phyloP scores from a whole-genome alignment of 1,140 invertebrate species.

The Zaprionus gabonicus region DNA sequence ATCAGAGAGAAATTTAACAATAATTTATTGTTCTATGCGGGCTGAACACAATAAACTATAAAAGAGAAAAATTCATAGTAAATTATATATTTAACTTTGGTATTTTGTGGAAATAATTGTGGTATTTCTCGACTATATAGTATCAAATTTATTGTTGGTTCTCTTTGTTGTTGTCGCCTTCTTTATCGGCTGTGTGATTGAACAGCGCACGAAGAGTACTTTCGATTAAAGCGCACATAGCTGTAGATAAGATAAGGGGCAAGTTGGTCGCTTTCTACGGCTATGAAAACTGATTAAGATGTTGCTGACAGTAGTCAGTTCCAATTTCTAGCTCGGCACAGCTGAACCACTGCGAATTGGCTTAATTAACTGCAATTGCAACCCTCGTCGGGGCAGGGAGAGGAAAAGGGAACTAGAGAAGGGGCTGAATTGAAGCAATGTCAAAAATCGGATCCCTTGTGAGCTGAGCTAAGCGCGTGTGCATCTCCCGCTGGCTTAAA shows the following conservation, averaged over 20 bases:
- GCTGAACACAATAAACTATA: neutral
- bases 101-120: neutral
- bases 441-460: constrained; percentile 24
- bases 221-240: constrained; percentile 23
- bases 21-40: constrained; percentile 2
- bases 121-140: constrained; percentile 7
- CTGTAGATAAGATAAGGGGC: constrained; percentile 61
- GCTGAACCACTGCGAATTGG: constrained; percentile 57
- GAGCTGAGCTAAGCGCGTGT: constrained; percentile 29
- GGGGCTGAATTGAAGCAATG: neutral
- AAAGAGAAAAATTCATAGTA: neutral
- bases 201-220: constrained; percentile 38
- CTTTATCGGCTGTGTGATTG: constrained; percentile 69
- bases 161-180: constrained; percentile 45
- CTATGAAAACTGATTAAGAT: constrained; percentile 39
- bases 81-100: neutral
- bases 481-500: constrained; percentile 47
- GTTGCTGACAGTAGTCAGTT: constrained; percentile 23
- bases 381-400: constrained; percentile 31
- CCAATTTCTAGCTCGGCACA: neutral
- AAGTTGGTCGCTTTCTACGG: neutral
- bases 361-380: constrained; percentile 70
- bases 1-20: neutral
- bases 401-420: neutral
- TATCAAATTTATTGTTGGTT: constrained; percentile 46